Evolutionary conservation across 2,113 vertebrate species (phyloP).

Genomic region (Noturus placidus): DNA sequence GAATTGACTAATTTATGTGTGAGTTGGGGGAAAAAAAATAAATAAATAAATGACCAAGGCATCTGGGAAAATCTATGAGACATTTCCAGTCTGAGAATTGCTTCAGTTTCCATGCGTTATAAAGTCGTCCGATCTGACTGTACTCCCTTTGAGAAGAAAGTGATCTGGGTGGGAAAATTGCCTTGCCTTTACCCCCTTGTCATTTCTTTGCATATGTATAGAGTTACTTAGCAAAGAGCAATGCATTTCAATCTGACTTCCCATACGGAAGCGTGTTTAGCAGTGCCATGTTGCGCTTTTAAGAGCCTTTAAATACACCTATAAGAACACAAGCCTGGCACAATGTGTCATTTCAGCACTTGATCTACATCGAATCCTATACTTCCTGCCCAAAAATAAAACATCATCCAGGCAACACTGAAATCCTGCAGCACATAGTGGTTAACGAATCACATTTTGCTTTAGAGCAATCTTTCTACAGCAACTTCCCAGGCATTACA

Average conservation of each 20-base stretch:
- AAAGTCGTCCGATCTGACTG: neutral
- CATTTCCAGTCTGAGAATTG: conserved; percentile 9
- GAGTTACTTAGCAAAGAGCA: neutral
- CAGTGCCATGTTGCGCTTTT: conserved; percentile 2
- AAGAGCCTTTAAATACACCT: conserved; percentile 4
- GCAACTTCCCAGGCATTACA: neutral
- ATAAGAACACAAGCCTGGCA: conserved; percentile 5
- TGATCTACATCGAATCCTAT: neutral
- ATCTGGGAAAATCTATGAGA: neutral
- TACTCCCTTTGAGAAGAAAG: conserved; percentile 16
- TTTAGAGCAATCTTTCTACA: conserved; percentile 1
- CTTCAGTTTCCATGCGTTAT: conserved; percentile 16
- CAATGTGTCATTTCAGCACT: neutral
- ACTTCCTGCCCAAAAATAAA: conserved; percentile 28
- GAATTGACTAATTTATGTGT: neutral
- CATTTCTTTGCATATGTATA: neutral
- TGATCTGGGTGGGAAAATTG: conserved; percentile 27
- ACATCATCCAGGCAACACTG: neutral
- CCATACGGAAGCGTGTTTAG: neutral
- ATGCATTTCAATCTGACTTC: neutral
- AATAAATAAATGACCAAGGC: neutral
- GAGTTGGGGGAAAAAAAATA: neutral
- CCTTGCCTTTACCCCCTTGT: neutral
- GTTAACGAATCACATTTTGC: conserved; percentile 22
- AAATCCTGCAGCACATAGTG: neutral